Conservation (phyloP, 2,797 vertebrate genomes). For the Sebastes elongatus region DNA sequence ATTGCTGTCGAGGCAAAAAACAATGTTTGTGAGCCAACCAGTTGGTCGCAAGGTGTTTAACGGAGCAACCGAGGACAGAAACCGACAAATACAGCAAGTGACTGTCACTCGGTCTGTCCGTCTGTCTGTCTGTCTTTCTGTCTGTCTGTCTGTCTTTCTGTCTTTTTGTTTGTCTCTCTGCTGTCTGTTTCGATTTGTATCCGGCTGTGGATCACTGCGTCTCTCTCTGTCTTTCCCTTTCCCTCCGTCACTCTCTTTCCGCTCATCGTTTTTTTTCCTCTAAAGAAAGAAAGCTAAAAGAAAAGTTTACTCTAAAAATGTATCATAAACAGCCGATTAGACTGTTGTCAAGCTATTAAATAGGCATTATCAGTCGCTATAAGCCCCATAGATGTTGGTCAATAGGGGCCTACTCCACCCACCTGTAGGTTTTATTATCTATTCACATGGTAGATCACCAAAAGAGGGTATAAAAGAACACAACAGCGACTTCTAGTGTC, state of each 20-base stretch:
- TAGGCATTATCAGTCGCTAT: too few relatives aligned
- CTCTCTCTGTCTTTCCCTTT: slow-evolving; percentile 18
- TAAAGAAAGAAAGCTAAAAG: neutral
- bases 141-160: slow-evolving; percentile 45
- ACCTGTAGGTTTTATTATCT: too few relatives aligned
- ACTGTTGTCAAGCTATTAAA: too few relatives aligned
- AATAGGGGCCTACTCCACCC: too few relatives aligned
- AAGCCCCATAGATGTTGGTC: too few relatives aligned
- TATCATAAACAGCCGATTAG: too few relatives aligned
- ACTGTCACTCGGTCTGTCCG: slow-evolving; percentile 37
- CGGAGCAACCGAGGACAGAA: slow-evolving; percentile 40
- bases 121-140: slow-evolving; percentile 22
- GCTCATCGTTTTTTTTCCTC: too few relatives aligned
- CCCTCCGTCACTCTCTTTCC: too few relatives aligned
- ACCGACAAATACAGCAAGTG: slow-evolving; percentile 48
- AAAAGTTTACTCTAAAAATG: neutral
- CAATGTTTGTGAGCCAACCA: neutral
- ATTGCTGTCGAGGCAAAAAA: slow-evolving; percentile 17
- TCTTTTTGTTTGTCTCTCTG: slow-evolving; percentile 54
- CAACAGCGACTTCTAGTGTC: too few relatives aligned
- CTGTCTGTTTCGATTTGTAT: slow-evolving; percentile 65
- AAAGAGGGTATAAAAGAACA: too few relatives aligned
- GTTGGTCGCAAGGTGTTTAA: slow-evolving; percentile 28
- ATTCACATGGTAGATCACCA: too few relatives aligned
- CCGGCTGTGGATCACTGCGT: slow-evolving; percentile 50